Evolutionary conservation across 2,888 invertebrate genomes (phyloP), one percentile per base, ranked within the genome.

Genomic region (Hydriomena furcata): DNA sequence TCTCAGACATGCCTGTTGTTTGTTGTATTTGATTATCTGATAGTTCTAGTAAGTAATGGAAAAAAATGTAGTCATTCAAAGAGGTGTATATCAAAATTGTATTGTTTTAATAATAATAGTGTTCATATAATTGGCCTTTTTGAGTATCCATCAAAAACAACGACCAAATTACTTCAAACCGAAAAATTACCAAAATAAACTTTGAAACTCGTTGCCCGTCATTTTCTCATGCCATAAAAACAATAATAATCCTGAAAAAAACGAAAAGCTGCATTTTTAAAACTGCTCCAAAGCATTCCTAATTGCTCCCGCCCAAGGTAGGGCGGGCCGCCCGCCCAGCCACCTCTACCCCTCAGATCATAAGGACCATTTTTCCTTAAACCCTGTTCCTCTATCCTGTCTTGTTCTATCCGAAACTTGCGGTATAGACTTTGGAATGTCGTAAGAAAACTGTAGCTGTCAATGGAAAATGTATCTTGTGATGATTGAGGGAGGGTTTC

Each of bases 221-320:
- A 42, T 46, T 45, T 38, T 37, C 42, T 32, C 37, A 52, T 53
- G 52, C 60, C 54, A 60, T 47, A 42, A 60, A 56, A 63, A 60
- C 58, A 63, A 60, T 72, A 63, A 60, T 73, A 73, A 72, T 70
- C 67, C 63, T 23, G 59, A 62, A 68, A 72, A 76, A 76, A 75
- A 63, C 61, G 56, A 65, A 64, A 67, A 73, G 74, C 74, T 77
- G 74, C 73, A 81, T 79, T 84, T 82, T 82, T 74, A 80, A 83
- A 82, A 75, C 64, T 71, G 65, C 70, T 71, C 70, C 67, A 70
- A 68, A 74, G 74, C 68, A 67, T 67, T 68, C 67, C 76, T 87
- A 87, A 87, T 87, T 86, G 83, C 85, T 72, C 77, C 85, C 84
- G 84, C 85, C 85, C 85, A 78, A 68, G 71, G 67, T 65, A 74